These are phyloP conservation scores for Brachionus rubens DNA, from an alignment of 1,140 invertebrate genomes.

Conservation along the genomic window DNA sequence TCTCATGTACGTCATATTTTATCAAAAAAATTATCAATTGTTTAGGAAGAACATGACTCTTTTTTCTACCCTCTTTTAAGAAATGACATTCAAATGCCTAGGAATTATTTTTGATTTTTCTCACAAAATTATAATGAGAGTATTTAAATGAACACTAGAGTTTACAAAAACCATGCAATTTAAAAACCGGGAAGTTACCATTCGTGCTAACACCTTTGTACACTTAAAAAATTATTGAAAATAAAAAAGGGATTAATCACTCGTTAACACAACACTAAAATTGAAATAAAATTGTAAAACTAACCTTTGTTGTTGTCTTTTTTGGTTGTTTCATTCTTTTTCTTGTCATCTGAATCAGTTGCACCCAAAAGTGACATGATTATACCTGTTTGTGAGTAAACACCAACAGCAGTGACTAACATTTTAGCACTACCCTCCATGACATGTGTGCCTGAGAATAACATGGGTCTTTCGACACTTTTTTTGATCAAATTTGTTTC, in stretches of 20 bases:
- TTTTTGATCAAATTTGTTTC: conserved; percentile 99
- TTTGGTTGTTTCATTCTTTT: neutral
- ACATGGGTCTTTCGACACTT: conserved; percentile 82
- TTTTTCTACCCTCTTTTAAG: too few relatives aligned
- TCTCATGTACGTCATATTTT: too few relatives aligned
- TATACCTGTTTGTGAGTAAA: conserved; percentile 98
- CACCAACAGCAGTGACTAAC: conserved; percentile 94
- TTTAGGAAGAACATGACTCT: too few relatives aligned
- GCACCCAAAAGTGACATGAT: conserved; percentile 94
- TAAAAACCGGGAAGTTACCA: neutral
- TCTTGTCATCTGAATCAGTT: neutral
- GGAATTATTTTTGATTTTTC: too few relatives aligned
- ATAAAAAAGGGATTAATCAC: neutral
- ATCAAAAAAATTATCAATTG: too few relatives aligned
- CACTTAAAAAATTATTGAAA: neutral
- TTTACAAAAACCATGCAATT: neutral
- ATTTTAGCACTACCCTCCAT: conserved; percentile 99
- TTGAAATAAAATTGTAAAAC: neutral
- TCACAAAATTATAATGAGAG: too few relatives aligned
- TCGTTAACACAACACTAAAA: neutral
- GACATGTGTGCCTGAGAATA: conserved; percentile 95
- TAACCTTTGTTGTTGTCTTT: neutral
- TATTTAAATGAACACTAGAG: too few relatives aligned
- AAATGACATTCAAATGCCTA: too few relatives aligned
- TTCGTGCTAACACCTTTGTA: neutral